phyloP scores from a whole-genome alignment of 1,140 invertebrate species.

The Drosophila paulistorum region DNA sequence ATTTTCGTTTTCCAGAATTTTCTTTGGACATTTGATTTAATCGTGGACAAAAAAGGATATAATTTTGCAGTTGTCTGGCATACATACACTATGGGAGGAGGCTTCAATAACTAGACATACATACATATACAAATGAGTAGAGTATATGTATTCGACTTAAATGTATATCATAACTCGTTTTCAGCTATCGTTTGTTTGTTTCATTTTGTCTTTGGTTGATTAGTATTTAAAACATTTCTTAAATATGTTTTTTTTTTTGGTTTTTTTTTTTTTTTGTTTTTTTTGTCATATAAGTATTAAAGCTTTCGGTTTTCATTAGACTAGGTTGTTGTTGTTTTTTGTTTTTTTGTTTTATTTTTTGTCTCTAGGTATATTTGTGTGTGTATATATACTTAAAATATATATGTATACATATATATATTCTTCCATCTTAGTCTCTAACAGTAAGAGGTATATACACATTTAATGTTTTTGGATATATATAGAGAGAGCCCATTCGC shows the following conservation, averaged over 20 bases:
- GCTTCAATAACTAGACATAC: not conserved
- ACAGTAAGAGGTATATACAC: conserved; percentile 73
- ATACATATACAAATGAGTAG: not conserved
- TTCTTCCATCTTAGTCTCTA: conserved; percentile 64
- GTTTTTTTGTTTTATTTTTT: conserved; percentile 32
- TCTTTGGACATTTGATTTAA: not conserved
- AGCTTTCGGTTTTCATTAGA: conserved; percentile 82
- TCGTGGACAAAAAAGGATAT: not conserved
- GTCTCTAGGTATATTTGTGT: conserved; percentile 56
- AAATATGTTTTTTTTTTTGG: conserved; percentile 56
- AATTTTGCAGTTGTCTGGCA: not conserved
- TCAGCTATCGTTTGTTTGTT: conserved; percentile 1
- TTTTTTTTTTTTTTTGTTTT: conserved; percentile 13
- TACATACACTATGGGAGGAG: not conserved
- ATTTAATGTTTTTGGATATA: conserved; percentile 31
- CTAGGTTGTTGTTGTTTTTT: conserved; percentile 55
- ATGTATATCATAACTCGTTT: conserved; percentile 5
- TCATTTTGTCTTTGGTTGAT: conserved; percentile 48
- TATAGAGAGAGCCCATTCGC: not conserved
- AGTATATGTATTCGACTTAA: not conserved
- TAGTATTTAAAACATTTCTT: conserved; percentile 78
- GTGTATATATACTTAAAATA: conserved; percentile 42
- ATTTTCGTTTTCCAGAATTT: not conserved
- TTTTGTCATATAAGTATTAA: conserved; percentile 76
- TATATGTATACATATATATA: conserved; percentile 54